These are phyloP conservation scores for Gnathonemus longibarbis DNA, from an alignment of 2,113 vertebrate genomes.

Conservation along the genomic window DNA sequence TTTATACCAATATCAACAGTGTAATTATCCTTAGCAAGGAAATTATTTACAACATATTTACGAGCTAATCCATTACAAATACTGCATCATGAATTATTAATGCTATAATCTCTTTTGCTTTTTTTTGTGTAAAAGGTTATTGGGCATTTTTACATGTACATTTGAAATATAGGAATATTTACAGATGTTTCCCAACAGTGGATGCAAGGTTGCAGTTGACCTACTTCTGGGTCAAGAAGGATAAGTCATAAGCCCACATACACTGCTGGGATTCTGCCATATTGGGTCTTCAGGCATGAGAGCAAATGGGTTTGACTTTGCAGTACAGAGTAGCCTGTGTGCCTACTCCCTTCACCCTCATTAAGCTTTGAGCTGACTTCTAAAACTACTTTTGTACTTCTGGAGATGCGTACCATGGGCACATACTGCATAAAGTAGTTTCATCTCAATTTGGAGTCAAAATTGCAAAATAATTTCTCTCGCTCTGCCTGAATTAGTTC, in stretches of 20 bases:
- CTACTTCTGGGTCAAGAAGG: background rate
- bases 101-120: background rate
- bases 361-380: background rate
- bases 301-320: background rate
- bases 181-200: background rate
- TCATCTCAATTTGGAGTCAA: background rate
- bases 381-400: background rate
- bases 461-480: background rate
- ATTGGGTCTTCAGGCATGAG: background rate
- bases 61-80: background rate
- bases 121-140: background rate
- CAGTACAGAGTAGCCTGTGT: background rate
- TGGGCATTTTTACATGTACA: background rate
- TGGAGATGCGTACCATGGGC: background rate
- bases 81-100: slow-evolving; percentile 1
- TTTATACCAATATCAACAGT: background rate
- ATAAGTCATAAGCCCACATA: background rate
- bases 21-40: background rate
- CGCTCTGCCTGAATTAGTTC: background rate
- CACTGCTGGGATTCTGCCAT: background rate
- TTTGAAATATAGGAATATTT: background rate
- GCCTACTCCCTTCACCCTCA: background rate
- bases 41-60: background rate
- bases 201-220: background rate
- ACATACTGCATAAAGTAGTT: background rate